Evolutionary conservation across 2,113 vertebrate species (phyloP).

Genomic region (Trematomus loennbergii): DNA sequence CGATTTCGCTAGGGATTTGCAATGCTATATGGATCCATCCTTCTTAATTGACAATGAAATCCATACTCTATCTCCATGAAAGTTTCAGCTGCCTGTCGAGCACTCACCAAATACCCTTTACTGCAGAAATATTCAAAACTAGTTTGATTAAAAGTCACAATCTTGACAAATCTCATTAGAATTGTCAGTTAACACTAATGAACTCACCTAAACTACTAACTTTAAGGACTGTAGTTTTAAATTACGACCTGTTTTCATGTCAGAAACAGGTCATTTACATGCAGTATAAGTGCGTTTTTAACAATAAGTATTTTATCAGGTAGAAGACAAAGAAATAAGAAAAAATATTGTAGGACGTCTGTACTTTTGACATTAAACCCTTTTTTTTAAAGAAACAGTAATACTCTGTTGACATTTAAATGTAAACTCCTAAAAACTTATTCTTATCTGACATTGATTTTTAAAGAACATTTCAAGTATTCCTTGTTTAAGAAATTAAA

Average conservation of each 20-base stretch:
- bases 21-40: slow-evolving; percentile 1
- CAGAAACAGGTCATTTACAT: too few relatives aligned
- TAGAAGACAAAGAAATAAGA: neutral
- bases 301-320: too few relatives aligned
- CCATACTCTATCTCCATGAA: slow-evolving; percentile 31
- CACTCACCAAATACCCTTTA: neutral
- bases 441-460: neutral
- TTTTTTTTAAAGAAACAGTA: neutral
- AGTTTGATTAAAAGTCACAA: neutral
- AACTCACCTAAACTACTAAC: neutral
- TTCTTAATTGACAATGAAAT: slow-evolving; percentile 53
- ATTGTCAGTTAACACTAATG: neutral
- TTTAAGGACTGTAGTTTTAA: too few relatives aligned
- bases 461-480: neutral
- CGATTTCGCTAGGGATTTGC: slow-evolving; percentile 22
- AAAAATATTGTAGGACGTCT: neutral
- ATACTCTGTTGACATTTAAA: neutral
- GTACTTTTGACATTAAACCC: too few relatives aligned
- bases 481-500: neutral
- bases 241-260: too few relatives aligned
- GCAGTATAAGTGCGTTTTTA: too few relatives aligned
- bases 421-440: neutral
- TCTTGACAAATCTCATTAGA: neutral
- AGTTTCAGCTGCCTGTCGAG: neutral
- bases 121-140: neutral